Percentiles rank a stretch among this genome's conserved stretches.
These are phyloP conservation scores for Lepus americanus DNA, from an alignment of 2,113 vertebrate genomes.

Conservation along the genomic window DNA sequence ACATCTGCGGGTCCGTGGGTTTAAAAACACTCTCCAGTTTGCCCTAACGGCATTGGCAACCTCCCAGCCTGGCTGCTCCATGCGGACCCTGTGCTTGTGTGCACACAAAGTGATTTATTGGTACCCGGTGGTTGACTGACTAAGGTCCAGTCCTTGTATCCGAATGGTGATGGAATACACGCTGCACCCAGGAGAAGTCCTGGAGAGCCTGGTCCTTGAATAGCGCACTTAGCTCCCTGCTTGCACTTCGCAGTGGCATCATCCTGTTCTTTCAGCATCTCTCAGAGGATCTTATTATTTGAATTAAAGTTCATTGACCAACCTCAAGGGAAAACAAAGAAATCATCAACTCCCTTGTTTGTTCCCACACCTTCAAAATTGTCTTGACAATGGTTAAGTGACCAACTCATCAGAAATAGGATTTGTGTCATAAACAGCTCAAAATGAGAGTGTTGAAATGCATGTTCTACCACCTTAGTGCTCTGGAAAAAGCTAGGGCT, in stretches of 20 bases:
- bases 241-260: neutral
- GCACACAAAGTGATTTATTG: neutral
- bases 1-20: neutral
- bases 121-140: neutral
- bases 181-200: accelerated
- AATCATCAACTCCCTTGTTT: slow-evolving; percentile 79
- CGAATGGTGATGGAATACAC: neutral
- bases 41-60: accelerated
- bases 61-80: accelerated
- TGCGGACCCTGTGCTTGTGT: accelerated
- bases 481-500: neutral
- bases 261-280: neutral
- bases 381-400: slow-evolving; percentile 34
- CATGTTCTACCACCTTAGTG: neutral
- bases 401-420: neutral
- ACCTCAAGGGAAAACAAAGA: slow-evolving; percentile 75
- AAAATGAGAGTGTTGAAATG: neutral
- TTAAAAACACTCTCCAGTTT: neutral
- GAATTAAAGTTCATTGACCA: slow-evolving; percentile 79
- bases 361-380: slow-evolving; percentile 51
- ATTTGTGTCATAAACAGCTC: neutral
- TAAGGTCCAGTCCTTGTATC: accelerated
- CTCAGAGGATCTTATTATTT: slow-evolving; percentile 81
- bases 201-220: slow-evolving; percentile 48
- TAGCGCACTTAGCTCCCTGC: slow-evolving; percentile 8